Base-by-base conservation (phyloP, 1,140 invertebrate species). In the Chlorops oryzae region DNA sequence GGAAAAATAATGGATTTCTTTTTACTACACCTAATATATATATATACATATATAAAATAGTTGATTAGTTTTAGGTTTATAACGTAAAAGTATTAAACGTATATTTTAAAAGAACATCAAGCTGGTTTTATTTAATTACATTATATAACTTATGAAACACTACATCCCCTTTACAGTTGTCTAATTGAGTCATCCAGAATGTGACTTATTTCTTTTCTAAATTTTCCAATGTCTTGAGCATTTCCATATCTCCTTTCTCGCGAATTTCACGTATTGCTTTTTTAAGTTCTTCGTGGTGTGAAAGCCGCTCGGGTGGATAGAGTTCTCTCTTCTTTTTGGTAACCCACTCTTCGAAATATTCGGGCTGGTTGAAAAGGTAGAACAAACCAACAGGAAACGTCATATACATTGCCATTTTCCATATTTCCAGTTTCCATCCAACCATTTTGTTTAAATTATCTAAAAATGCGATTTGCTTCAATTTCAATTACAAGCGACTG, bases 281-380 rank as follows among this genome's bases (percentile, higher is more conserved):
- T 55, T 81, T 70, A 37, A 84, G 75, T 55, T 75, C 74, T 60
- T 80, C 73, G 54, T 74, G 73, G 43, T 81, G 66, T 51, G 74
- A 69, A 59, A 75, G 67, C 64, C 78, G 78, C 54, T 84, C 81
- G 5, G 84, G 84, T n/a, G 85, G 86, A 66, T 80, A 86, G 13
- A 82, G 64, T 59, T 87, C 75, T 21, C 80, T 69, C 61, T 84
- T 85, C 32, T 79, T 82, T 51, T 84, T 78, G 23, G 80, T 82
- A 5, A 92, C 81, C 81, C 81, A 87, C 50, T 87, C 78, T 66
- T 92, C 87, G 70, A 89, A 91, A 62, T 84, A 85, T 38, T 80
- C 76, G 5, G 89, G 85, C 61, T 91, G 86, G 70, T 93, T 92
- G 61, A 92, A 92, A 52, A 83, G 80, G 69, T 92, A 87, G 61